Evolutionary conservation across 2,888 invertebrate species (phyloP), one percentile per base, ranked within the genome.

Genomic region (Mylabris sibirica): DNA sequence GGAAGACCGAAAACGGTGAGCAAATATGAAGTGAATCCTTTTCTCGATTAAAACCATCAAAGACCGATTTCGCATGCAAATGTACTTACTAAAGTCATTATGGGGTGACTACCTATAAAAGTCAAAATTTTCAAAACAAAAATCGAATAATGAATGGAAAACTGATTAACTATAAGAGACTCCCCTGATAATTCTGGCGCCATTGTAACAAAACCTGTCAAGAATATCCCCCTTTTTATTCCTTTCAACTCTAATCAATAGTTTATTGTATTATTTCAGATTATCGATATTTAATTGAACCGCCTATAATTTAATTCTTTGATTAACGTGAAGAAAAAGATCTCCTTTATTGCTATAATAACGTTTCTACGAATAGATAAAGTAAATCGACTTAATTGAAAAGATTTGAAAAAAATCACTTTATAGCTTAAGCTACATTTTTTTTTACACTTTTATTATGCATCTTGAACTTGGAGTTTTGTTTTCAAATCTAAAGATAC

Each of bases 241-340:
- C 4, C 30, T 8, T 44, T n/a, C 44, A 6, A 8, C 6, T 17
- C n/a, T 44, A 44, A 44, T 44, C 44, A 44, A 44, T 44, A 44
- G 17, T 17, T n/a, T n/a, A 44, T 44, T 44, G 44, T 44, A n/a
- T 44, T 17, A 8, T 44, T 44, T 44, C 4, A 5, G 6, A 17
- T 44, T 44, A 44, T 44, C 44, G n/a, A 17, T 44, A 6, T 44
- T 44, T 44, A 44, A 44, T 44, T 17, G 44, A 44, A n/a, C n/a
- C 17, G n/a, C n/a, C 44, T 44, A 17, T 44, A 44, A 6, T 44
- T 17, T 8, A 17, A 17, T n/a, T 44, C n/a, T 44, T 17, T 44
- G n/a, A 44, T 44, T 44, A 44, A n/a, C 14, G 14, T 14, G 14
- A 12, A 38, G 38, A 38, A 12, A 14, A 3, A 12, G 3, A 12